Base-by-base conservation (phyloP, 2,888 invertebrate species). In the Sycophila texana region DNA sequence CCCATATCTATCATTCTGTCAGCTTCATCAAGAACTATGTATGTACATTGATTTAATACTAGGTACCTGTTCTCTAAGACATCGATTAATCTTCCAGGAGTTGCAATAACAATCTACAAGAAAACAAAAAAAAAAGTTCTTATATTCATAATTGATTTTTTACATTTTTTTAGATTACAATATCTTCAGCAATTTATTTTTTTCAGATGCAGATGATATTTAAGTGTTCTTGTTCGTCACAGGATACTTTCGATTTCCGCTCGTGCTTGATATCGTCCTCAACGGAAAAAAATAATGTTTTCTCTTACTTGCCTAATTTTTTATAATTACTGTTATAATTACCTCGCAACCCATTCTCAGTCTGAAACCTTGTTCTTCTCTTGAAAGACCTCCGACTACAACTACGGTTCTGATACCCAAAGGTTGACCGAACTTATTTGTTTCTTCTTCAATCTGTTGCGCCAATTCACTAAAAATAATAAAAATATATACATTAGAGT, bases 1-100 rank as follows among this genome's bases (percentile, higher is more conserved):
- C 99, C 99, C 97, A 99, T 99, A 93, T 99, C 99, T 91, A 99
- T 98, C 99, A 99, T 99, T 88, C 99, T 94, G 92, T 99, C 99
- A 51, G 99, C 99, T 92, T 98, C 97, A 87, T 97, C 97, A 73
- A 97, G 92, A 4, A 97, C 99, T 80, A 99, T 98, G 90, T 99
- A 99, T 0, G 99, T 99, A 91, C 99, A 99, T 88, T 99, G 97
- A 90, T 96, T 97, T 18, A 99, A 92, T 12, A 99, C 99, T 83
- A 99, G 92, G 90, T 99, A 99, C 80, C 99, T 94, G 91, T 99
- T 99, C 91, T 99, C 99, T 81, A 99, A 91, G 0, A 99, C 99
- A 91, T 99, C 99, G 83, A 99, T 98, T 63, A 99, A 93, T 93
- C 99, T 97, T 93, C 99, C 99, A 4, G 99, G 99, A 0, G 99